phyloP scores from a whole-genome alignment of 2,888 invertebrate genomes.

The Brenthis ino region DNA sequence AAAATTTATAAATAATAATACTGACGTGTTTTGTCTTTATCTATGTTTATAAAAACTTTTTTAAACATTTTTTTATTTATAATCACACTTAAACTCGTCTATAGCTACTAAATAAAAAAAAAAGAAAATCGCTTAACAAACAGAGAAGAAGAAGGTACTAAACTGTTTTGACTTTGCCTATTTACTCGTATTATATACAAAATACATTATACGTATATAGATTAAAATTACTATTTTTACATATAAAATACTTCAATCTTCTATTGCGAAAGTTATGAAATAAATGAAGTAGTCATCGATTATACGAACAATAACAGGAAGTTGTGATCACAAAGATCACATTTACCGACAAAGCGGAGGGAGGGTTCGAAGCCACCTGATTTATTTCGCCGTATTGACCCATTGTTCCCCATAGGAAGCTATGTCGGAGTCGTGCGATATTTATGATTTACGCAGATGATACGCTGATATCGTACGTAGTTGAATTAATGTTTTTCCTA shows the following conservation, averaged over 20 bases:
- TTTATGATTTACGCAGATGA: neutral
- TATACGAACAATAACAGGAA: slow-evolving; percentile 23
- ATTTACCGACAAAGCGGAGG: slow-evolving; percentile 6
- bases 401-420: slow-evolving; percentile 12
- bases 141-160: too few relatives aligned
- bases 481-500: neutral
- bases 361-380: neutral
- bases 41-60: too few relatives aligned
- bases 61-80: too few relatives aligned
- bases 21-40: too few relatives aligned
- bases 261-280: neutral
- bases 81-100: too few relatives aligned
- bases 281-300: slow-evolving; percentile 15
- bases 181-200: too few relatives aligned
- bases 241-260: neutral
- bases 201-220: neutral
- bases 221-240: neutral
- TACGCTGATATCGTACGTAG: neutral
- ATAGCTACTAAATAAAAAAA: too few relatives aligned
- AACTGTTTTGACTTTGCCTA: too few relatives aligned
- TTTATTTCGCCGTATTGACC: slow-evolving; percentile 17
- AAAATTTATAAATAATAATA: too few relatives aligned
- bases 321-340: slow-evolving; percentile 13
- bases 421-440: slow-evolving; percentile 10
- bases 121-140: too few relatives aligned